Evolutionary conservation across 2,113 vertebrate species (phyloP).

Genomic region (Clarias macrocephalus): DNA sequence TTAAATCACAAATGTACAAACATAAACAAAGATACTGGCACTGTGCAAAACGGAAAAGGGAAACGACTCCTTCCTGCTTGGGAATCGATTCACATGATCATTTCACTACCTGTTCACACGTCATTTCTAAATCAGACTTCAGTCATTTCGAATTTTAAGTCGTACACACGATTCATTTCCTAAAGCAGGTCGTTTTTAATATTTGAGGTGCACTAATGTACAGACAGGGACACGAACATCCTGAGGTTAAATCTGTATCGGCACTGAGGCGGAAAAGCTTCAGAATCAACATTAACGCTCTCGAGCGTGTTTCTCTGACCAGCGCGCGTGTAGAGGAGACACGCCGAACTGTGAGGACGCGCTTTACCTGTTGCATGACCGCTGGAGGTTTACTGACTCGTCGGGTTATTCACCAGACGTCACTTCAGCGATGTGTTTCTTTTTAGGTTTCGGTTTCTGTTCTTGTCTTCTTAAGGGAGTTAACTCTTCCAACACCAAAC

Average conservation of each 20-base stretch:
- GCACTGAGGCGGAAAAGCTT: not conserved
- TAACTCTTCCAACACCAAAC: not conserved
- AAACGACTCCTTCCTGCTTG: not conserved
- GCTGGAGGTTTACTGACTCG: not conserved
- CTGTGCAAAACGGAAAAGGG: not conserved
- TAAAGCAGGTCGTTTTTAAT: not conserved
- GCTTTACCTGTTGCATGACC: not conserved
- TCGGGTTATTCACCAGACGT: not conserved
- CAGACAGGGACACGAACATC: not conserved
- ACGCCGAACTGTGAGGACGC: too few species aligned
- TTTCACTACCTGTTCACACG: not conserved
- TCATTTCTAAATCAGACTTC: not conserved
- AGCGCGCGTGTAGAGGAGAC: too few species aligned
- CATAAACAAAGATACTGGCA: not conserved
- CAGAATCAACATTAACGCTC: not conserved
- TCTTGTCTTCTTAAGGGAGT: not conserved
- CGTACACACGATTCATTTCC: not conserved
- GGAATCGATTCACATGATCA: not conserved
- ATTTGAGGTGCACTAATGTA: not conserved
- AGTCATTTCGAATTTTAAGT: not conserved
- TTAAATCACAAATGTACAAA: not conserved
- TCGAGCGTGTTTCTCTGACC: not conserved
- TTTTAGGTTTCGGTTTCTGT: constrained; percentile 12
- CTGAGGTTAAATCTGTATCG: not conserved
- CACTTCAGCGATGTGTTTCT: not conserved